Conservation (phyloP, 2,797 vertebrate genomes). For the Leucoraja ocellata region DNA sequence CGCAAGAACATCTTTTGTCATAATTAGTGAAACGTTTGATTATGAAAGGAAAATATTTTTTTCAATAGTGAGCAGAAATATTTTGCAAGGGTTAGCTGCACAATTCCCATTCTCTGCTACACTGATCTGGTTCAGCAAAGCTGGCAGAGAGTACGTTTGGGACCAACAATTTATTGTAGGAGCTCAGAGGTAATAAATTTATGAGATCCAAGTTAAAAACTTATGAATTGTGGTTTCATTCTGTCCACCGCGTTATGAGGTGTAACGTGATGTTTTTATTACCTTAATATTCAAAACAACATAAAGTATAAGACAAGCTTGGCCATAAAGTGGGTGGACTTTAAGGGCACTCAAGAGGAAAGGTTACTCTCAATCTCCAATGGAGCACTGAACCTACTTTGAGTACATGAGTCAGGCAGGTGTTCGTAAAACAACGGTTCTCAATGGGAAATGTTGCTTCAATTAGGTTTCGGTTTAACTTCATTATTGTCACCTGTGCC, state of each 20-base stretch:
- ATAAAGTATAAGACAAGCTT: not conserved
- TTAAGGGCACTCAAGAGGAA: not conserved
- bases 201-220: not conserved
- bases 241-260: not conserved
- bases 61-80: not conserved
- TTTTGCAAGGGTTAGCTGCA: not conserved
- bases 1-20: not conserved
- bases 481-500: too few relatives aligned
- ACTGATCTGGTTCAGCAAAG: not conserved
- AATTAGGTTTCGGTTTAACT: too few relatives aligned
- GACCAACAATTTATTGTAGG: not conserved
- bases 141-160: not conserved
- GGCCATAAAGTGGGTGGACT: not conserved
- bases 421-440: too few relatives aligned
- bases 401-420: not conserved
- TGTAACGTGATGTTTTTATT: not conserved
- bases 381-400: not conserved
- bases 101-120: not conserved
- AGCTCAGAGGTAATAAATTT: not conserved
- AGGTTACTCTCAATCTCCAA: not conserved
- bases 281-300: not conserved
- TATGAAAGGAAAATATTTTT: not conserved
- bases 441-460: too few relatives aligned
- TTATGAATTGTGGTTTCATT: not conserved
- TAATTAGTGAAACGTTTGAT: not conserved